Percentiles rank a stretch among this genome's conserved stretches.
phyloP scores from a whole-genome alignment of 2,113 vertebrate genomes.

The Puntigrus tetrazona region DNA sequence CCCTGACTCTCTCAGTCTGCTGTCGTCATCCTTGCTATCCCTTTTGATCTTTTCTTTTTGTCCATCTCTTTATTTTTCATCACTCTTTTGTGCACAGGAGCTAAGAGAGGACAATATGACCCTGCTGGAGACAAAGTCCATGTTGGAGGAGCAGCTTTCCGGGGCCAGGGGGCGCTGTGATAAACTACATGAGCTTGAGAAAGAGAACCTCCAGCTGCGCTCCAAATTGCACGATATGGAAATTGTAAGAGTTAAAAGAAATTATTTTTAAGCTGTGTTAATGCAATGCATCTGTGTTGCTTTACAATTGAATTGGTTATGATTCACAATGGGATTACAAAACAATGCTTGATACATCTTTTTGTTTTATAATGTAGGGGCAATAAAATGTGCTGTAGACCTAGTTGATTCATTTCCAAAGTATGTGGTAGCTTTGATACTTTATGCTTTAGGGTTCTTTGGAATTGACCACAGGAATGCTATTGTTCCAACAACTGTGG shows the following conservation, averaged over 20 bases:
- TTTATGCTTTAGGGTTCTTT: neutral
- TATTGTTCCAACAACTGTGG: neutral
- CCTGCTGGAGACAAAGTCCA: constrained; percentile 91
- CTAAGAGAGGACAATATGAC: constrained; percentile 93
- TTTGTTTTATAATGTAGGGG: neutral
- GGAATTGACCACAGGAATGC: neutral
- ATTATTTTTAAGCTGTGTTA: neutral
- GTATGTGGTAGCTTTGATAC: neutral
- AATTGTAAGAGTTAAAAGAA: constrained; percentile 73
- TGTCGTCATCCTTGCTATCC: neutral
- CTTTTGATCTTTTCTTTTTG: neutral
- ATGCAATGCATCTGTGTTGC: too few relatives aligned
- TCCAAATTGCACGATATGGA: constrained; percentile 94
- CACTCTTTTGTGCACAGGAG: constrained; percentile 75
- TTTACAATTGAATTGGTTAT: neutral
- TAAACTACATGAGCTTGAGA: constrained; percentile 91
- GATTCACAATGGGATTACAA: neutral
- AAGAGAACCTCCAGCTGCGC: constrained; percentile 91
- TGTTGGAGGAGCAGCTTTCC: constrained; percentile 91
- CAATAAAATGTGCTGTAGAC: neutral
- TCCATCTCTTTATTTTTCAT: neutral
- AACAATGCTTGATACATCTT: neutral
- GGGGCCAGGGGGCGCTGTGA: constrained; percentile 88
- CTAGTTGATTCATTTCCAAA: neutral
- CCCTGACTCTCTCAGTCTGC: constrained; percentile 23